phyloP scores from a whole-genome alignment of 2,888 invertebrate species.

The Ecliptopera silaceata region DNA sequence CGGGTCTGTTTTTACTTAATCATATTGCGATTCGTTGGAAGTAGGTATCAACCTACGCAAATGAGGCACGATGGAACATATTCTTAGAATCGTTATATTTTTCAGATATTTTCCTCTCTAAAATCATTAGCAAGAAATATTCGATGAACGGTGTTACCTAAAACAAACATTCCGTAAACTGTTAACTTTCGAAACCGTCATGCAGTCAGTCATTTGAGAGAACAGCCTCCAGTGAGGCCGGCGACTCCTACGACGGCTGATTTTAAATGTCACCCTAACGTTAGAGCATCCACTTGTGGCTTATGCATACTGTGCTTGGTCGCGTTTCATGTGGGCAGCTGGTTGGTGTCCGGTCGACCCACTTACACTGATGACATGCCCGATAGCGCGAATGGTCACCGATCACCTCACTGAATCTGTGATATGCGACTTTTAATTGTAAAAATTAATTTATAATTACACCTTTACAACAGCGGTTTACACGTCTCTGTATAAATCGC shows the following conservation, averaged over 20 bases:
- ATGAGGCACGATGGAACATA: not conserved
- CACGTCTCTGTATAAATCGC: slow-evolving; percentile 12
- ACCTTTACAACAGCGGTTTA: not conserved
- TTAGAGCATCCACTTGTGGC: slow-evolving; percentile 47
- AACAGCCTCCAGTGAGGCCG: slow-evolving; percentile 25
- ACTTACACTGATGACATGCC: slow-evolving; percentile 67
- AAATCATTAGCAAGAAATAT: not conserved
- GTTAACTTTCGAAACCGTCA: slow-evolving; percentile 44
- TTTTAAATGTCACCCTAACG: slow-evolving; percentile 51
- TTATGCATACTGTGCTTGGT: slow-evolving; percentile 40
- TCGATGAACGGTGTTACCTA: not conserved
- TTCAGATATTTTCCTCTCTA: not conserved
- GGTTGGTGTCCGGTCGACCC: slow-evolving; percentile 72
- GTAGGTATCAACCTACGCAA: slow-evolving; percentile 10
- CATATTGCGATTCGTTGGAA: not conserved
- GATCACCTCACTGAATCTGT: slow-evolving; percentile 39
- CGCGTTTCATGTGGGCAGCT: slow-evolving; percentile 51
- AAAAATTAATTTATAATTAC: slow-evolving; percentile 11
- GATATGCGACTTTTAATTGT: slow-evolving; percentile 22
- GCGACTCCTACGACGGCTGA: slow-evolving; percentile 53
- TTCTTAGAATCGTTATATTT: not conserved
- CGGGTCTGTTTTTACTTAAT: not conserved
- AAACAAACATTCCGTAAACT: slow-evolving; percentile 13
- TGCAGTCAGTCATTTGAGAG: slow-evolving; percentile 32
- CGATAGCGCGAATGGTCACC: slow-evolving; percentile 59